Base-by-base conservation (phyloP, 2,797 vertebrate genomes). In the Pogonophryne albipinna region DNA sequence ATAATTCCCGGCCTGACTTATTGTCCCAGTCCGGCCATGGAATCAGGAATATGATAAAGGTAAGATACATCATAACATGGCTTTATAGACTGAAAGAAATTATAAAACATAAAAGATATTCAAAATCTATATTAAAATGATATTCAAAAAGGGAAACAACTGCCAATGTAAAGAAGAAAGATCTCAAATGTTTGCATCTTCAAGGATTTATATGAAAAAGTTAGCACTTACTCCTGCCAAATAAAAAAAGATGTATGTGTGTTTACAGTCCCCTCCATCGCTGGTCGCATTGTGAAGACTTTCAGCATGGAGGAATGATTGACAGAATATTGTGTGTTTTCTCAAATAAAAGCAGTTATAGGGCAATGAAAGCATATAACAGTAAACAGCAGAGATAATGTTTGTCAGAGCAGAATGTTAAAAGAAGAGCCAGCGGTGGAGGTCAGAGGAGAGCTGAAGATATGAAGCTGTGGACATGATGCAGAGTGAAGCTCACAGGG, bases 401-500 rank as follows among this genome's bases (percentile, higher is more conserved):
- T 13, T 27, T 5, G 14, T 7, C 2, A 38, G 8, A 5, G 17
- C 1, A 45, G 34, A n/a, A 41, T 5, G 42, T 4, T n/a, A 10
- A 60, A 3, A 9, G 44, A n/a, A 45, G 5, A 57, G 49, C 38
- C 13, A 38, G 49, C 11, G 7, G 44, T 16, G 9, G 71, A n/a
- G 3, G 6, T 55, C 19, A 0, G 2, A 34, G 3, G 45, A 66
- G 16, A 41, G 16, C 17, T 14, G 46, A 3, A 55, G 3, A 38
- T 2, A 9, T 17, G 27, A 27, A 27, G 27, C 27, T 27, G 27
- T 13, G 2, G 3, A 31, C 0, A 2, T 6, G 0, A 19, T 11
- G 47, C 45, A 31, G 16, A 2, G 4, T 52, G 47, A 31, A 7
- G 5, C 93, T 85, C 94, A 99, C 98, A 51, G 98, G 98, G 85